Percentiles rank a stretch among this genome's conserved stretches.
Conservation (phyloP, 2,113 vertebrate species). For the Diglossa brunneiventris region DNA sequence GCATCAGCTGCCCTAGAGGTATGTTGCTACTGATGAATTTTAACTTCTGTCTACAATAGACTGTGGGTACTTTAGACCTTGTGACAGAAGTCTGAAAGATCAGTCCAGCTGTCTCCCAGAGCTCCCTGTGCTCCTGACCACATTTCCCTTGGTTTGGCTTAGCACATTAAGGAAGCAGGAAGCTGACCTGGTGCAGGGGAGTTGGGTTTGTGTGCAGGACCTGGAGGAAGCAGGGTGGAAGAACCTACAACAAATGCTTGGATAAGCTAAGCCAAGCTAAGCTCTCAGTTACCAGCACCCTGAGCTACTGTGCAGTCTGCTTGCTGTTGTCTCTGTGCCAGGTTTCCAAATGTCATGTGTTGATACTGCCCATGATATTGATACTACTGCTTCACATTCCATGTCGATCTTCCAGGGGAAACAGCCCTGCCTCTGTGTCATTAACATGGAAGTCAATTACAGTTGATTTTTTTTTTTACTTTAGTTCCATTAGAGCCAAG, state of each 20-base stretch:
- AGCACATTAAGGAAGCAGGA: background rate
- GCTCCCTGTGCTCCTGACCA: background rate
- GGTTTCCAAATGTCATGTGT: conserved; percentile 7
- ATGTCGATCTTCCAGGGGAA: background rate
- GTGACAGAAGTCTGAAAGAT: background rate
- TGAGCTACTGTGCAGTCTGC: background rate
- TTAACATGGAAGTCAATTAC: conserved; percentile 8
- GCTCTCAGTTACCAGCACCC: background rate
- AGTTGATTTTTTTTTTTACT: background rate
- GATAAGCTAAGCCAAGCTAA: background rate
- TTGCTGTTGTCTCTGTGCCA: background rate
- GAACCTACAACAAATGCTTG: background rate
- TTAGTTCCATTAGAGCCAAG: background rate
- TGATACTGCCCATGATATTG: background rate
- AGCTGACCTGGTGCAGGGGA: background rate
- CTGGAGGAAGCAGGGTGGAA: background rate
- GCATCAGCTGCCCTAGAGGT: background rate
- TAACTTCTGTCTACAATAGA: background rate
- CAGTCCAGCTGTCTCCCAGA: background rate
- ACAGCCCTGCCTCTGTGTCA: background rate
- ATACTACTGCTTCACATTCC: background rate
- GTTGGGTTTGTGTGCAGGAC: background rate
- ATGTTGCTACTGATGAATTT: background rate
- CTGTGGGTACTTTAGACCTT: background rate
- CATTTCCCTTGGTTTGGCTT: background rate